Conservation (phyloP, 2,113 vertebrate species). For the Forbesichthys papilliferus region DNA sequence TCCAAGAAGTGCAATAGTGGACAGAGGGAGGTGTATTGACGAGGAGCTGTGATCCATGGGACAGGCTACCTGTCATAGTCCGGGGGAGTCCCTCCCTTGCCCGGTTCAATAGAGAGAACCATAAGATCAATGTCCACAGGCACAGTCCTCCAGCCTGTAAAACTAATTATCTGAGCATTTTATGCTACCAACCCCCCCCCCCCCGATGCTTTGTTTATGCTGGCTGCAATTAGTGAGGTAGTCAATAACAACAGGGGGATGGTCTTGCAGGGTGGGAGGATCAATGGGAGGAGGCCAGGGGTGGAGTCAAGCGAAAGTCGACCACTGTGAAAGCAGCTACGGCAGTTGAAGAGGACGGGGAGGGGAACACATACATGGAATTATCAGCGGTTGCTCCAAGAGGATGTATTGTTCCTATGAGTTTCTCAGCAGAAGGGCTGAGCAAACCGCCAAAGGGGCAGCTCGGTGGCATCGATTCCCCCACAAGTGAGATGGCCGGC, state of each 20-base stretch:
- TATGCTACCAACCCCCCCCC: slow-evolving; percentile 54
- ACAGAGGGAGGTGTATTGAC: slow-evolving; percentile 61
- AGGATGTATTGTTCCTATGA: slow-evolving; percentile 45
- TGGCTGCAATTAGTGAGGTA: slow-evolving; percentile 80
- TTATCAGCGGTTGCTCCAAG: slow-evolving; percentile 17
- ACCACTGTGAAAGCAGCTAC: no score
- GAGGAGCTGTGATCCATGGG: slow-evolving; percentile 69
- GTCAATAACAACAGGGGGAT: slow-evolving; percentile 84
- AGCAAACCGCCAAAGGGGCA: slow-evolving; percentile 31
- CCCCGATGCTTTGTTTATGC: slow-evolving; percentile 74
- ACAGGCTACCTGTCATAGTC: slow-evolving; percentile 71
- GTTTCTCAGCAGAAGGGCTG: slow-evolving; percentile 41
- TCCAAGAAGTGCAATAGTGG: slow-evolving; percentile 43
- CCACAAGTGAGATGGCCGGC: slow-evolving; percentile 50
- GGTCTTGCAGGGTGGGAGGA: slow-evolving; percentile 48
- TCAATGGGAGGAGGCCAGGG: slow-evolving; percentile 52
- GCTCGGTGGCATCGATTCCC: slow-evolving; percentile 53
- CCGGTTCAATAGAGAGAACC: slow-evolving; percentile 59
- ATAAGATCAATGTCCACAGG: slow-evolving; percentile 74
- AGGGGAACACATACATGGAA: not conserved
- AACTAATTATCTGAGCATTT: slow-evolving; percentile 79
- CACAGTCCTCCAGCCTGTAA: slow-evolving; percentile 55
- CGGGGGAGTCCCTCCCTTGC: slow-evolving; percentile 45
- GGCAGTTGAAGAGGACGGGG: no score
- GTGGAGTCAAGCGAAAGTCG: not conserved